Evolutionary conservation across 2,113 vertebrate species (phyloP), one percentile per base, ranked within the genome.

Genomic region (Oostethus manadensis): DNA sequence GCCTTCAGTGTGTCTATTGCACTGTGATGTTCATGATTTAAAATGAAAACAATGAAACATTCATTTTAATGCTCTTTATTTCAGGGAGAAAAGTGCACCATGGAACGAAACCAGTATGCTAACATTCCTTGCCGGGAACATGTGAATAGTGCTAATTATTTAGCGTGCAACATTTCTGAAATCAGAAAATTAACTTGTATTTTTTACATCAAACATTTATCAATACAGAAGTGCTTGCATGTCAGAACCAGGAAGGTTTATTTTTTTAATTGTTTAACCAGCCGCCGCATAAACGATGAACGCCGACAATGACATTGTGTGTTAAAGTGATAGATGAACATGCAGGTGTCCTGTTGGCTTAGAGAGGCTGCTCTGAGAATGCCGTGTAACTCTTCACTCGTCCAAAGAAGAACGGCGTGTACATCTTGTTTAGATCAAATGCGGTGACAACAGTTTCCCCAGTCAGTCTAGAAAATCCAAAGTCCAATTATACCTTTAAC

Each of bases 321-420:
- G 45, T 54, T 55, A 20, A 42, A 14, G 43, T 18, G 40, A 22
- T 42, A 65, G 43, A 66, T 35, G 21, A 64, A 64, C 56, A 18
- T 18, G 29, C n/a, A 20, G 53, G 53, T 15, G 6, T 55, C 18
- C 38, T 42, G 38, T 3, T 14, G 11, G 38, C 38, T 92, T 88
- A 98, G 68, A 99, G 93, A 1, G 97, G 96, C 79, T 92, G 91
- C 77, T 97, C 93, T 1, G 95, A 97, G 77, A 91, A 91, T 0
- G 96, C 92, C n/a, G 94, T 99, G 77, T 94, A 99, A 84, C 95
- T 97, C 88, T 94, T 97, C 83, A 97, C 97, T 66, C 97, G 93
- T 79, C 94, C 92, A 78, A 99, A 99, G 87, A 91, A 91, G 88
- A 99, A 84, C 18, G 97, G 95, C 3, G 93, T 89, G 79, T 99